phyloP scores from a whole-genome alignment of 2,888 invertebrate species.

The Acanthacorydalis orientalis region DNA sequence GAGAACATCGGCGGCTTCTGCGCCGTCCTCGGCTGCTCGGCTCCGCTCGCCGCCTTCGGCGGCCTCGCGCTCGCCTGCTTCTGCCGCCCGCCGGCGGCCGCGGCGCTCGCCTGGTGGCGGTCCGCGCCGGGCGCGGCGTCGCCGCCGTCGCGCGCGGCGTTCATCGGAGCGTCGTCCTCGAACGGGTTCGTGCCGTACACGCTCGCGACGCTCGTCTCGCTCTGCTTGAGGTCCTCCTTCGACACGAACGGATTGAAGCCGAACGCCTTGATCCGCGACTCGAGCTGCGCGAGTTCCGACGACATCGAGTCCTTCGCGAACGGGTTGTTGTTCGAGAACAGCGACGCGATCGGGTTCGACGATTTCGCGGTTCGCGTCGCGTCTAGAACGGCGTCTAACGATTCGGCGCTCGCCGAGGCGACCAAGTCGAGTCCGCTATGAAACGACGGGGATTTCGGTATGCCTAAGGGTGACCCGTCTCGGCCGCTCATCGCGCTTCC shows the following conservation, averaged over 20 bases:
- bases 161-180: neutral
- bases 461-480: constrained; percentile 43
- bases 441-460: constrained; percentile 77
- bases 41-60: neutral
- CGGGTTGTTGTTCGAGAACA: constrained; percentile 4
- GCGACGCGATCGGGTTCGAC: neutral
- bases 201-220: neutral
- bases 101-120: neutral
- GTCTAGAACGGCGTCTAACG: constrained; percentile 25
- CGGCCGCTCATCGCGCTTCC: constrained; percentile 24
- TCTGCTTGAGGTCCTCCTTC: neutral
- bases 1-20: constrained; percentile 5
- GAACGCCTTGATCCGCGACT: constrained; percentile 4
- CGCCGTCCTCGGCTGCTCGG: neutral
- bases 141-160: neutral
- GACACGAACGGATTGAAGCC: constrained; percentile 4
- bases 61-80: neutral
- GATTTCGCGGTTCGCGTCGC: neutral
- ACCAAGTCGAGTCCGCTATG: constrained; percentile 73
- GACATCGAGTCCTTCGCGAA: constrained; percentile 1
- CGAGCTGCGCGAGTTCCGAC: constrained; percentile 5
- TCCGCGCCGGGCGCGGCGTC: too few species aligned
- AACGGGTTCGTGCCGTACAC: neutral
- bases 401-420: constrained; percentile 35
- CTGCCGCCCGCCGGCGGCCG: neutral